These are phyloP conservation scores for Anticlea derivata DNA, from an alignment of 2,888 invertebrate genomes.

Conservation along the genomic window DNA sequence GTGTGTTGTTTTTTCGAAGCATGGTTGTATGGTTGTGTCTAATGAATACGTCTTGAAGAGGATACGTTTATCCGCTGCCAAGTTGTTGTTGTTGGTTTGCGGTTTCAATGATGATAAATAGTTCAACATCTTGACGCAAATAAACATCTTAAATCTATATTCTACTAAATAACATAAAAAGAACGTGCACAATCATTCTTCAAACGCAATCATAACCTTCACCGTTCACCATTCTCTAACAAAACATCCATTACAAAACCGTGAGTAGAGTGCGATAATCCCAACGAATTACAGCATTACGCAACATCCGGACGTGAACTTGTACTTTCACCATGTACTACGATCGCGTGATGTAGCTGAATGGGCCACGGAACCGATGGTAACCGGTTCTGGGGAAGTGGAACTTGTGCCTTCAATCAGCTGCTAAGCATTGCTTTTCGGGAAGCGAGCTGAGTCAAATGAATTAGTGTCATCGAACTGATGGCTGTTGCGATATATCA, in stretches of 20 bases:
- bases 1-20: too few relatives aligned
- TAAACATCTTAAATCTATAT: too few relatives aligned
- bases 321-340: slow-evolving; percentile 33
- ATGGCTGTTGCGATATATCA: too few relatives aligned
- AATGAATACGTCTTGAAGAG: too few relatives aligned
- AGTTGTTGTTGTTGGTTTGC: too few relatives aligned
- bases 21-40: too few relatives aligned
- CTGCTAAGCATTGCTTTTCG: neutral
- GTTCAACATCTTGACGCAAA: too few relatives aligned
- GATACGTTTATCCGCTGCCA: too few relatives aligned
- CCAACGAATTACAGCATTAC: slow-evolving; percentile 20
- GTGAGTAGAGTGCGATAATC: slow-evolving; percentile 5
- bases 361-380: neutral
- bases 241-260: slow-evolving; percentile 16
- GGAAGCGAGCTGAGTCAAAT: too few relatives aligned
- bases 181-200: neutral
- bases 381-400: slow-evolving; percentile 12
- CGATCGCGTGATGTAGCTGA: slow-evolving; percentile 1
- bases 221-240: neutral
- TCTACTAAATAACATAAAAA: too few relatives aligned
- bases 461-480: too few relatives aligned
- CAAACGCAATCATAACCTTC: neutral
- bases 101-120: too few relatives aligned
- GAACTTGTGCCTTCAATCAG: neutral
- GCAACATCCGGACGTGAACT: slow-evolving; percentile 38